Percentiles rank a stretch among this genome's conserved stretches.
Evolutionary conservation across 2,113 vertebrate genomes (phyloP).

Genomic region (Mus pahari): DNA sequence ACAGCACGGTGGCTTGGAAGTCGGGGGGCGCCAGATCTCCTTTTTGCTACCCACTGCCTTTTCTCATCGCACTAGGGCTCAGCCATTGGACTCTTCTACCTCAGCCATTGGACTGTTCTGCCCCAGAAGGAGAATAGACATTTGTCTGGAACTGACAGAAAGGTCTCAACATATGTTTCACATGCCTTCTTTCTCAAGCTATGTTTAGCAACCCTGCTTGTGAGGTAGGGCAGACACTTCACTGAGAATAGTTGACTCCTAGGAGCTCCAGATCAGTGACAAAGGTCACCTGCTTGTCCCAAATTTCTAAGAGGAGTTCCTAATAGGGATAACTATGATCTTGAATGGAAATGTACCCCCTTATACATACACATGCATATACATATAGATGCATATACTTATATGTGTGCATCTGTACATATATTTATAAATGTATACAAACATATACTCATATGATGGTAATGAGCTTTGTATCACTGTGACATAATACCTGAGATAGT

Average conservation of each 20-base stretch:
- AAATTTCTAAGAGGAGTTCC: not conserved
- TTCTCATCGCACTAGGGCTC: no score
- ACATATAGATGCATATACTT: not conserved
- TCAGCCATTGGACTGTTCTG: no score
- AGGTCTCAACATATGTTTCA: not conserved
- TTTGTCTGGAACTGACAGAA: not conserved
- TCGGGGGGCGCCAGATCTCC: accelerated
- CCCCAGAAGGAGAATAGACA: not conserved
- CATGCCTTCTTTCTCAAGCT: not conserved
- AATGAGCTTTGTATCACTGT: not conserved
- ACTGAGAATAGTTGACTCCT: no score
- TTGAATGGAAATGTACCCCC: not conserved
- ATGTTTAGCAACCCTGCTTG: not conserved
- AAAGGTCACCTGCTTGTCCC: not conserved
- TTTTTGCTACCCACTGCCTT: not conserved
- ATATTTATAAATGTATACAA: not conserved
- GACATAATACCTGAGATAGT: not conserved
- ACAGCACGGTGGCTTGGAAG: not conserved
- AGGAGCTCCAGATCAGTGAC: not conserved
- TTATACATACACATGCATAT: no score
- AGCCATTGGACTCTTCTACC: not conserved
- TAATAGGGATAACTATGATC: not conserved
- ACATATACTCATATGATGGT: not conserved
- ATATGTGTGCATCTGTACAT: not conserved
- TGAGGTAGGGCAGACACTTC: not conserved